Evolutionary conservation across 2,113 vertebrate species (phyloP), one percentile per base, ranked within the genome.

Genomic region (Rhinopithecus roxellana): DNA sequence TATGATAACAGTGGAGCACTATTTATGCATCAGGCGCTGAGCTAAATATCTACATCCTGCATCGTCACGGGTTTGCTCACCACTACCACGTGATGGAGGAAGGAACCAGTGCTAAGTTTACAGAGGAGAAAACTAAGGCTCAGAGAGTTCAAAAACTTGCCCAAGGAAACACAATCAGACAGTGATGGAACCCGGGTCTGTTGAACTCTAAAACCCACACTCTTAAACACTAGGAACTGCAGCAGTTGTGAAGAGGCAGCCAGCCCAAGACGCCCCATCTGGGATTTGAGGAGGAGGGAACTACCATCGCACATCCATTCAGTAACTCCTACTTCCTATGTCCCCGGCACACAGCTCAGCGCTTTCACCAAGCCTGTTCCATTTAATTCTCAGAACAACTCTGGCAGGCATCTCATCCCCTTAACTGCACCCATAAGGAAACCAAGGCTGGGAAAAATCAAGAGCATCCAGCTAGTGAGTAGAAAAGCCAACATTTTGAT

Each of bases 181-280:
- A 61, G 70, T 0, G 18, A 52, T 0, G 4, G 75, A 55, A 18
- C 8, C 23, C 40, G 48, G 52, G 17, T 40, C 32, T 81, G 50
- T 22, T n/a, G 43, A 43, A 61, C 59, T 20, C 61, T 57, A 78
- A n/a, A 57, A 55, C 18, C 25, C 52, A 35, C 0, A 6, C 9
- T 89, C 48, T 52, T 17, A 27, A 77, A 61, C 35, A 25, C 12
- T 9, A 40, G 40, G 48, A n/a, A 72, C 38, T 9, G 35, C 14
- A 48, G 16, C 8, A 59, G 6, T 45, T 12, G 17, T 27, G 5
- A 23, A 91, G 64, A 43, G 4, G n/a, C 17, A 16, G 79, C 74
- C 43, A 6, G 48, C n/a, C 22, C 1, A 38, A 25, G 35, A 17
- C 6, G 50, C 16, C 43, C 35, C 0, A 7, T 1, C 2, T 0